These are phyloP conservation scores for Antheraea yamamai DNA, from an alignment of 2,888 invertebrate species.

Conservation along the genomic window DNA sequence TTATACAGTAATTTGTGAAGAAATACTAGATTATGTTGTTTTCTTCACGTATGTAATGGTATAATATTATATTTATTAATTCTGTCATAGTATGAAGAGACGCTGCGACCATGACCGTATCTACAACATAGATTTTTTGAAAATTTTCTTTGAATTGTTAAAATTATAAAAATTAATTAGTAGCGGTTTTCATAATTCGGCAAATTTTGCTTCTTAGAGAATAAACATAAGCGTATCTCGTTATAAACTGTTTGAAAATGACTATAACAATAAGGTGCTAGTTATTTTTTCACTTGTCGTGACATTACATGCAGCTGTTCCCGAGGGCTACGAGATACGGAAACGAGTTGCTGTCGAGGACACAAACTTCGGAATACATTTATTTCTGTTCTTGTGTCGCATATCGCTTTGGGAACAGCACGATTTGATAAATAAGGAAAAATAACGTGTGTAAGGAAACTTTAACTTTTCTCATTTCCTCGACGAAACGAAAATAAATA, in stretches of 20 bases:
- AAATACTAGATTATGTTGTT: no score
- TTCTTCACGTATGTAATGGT: no score
- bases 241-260: background rate
- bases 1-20: no score
- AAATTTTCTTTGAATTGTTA: no score
- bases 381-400: background rate
- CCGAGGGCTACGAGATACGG: background rate
- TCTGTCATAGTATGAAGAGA: no score
- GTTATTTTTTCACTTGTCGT: background rate
- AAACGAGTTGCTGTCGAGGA: background rate
- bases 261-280: background rate
- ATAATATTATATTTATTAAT: no score
- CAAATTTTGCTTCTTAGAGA: background rate
- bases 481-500: background rate
- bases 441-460: background rate
- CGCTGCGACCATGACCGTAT: no score
- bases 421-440: constrained; percentile 5
- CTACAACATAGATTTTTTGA: no score
- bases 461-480: background rate
- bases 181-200: background rate
- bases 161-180: background rate
- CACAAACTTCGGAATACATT: background rate
- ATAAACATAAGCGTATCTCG: background rate
- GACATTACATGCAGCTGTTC: background rate
- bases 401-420: background rate